Percentiles rank a stretch among this genome's conserved stretches.
Conservation (phyloP, 2,888 invertebrate species). For the Morinoia aosen region DNA sequence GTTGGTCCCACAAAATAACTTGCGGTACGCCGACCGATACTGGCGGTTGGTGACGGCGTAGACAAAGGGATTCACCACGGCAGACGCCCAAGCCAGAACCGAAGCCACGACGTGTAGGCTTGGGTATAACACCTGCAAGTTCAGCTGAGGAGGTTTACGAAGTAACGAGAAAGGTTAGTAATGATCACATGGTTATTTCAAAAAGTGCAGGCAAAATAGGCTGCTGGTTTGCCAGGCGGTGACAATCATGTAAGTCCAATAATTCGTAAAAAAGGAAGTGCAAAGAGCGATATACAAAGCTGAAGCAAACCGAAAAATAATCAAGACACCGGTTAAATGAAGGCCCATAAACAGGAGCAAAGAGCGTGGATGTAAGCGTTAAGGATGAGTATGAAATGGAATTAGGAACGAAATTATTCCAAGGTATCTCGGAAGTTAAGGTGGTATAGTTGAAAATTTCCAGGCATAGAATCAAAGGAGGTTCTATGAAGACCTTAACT, state of each 20-base stretch:
- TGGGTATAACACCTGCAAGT: slow-evolving; percentile 74
- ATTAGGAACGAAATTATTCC: too few relatives aligned
- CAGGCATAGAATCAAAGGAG: too few relatives aligned
- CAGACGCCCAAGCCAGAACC: slow-evolving; percentile 89
- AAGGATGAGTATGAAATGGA: neutral
- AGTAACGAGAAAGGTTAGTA: slow-evolving; percentile 10
- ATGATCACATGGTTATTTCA: neutral
- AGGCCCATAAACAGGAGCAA: neutral
- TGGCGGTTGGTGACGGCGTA: slow-evolving; percentile 91
- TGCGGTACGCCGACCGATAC: slow-evolving; percentile 73
- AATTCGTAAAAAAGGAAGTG: neutral
- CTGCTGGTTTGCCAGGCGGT: neutral
- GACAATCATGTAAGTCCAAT: neutral
- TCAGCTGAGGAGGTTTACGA: slow-evolving; percentile 13
- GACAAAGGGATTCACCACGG: slow-evolving; percentile 90
- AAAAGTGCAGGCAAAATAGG: neutral
- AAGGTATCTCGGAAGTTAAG: too few relatives aligned
- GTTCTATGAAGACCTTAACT: too few relatives aligned
- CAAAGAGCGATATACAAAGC: neutral
- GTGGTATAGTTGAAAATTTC: too few relatives aligned
- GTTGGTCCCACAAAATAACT: slow-evolving; percentile 61
- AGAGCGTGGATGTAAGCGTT: neutral
- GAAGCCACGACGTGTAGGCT: slow-evolving; percentile 87
- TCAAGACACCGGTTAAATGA: neutral
- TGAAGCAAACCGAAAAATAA: neutral